phyloP scores from a whole-genome alignment of 2,113 vertebrate genomes.

The Dromas ardeola region DNA sequence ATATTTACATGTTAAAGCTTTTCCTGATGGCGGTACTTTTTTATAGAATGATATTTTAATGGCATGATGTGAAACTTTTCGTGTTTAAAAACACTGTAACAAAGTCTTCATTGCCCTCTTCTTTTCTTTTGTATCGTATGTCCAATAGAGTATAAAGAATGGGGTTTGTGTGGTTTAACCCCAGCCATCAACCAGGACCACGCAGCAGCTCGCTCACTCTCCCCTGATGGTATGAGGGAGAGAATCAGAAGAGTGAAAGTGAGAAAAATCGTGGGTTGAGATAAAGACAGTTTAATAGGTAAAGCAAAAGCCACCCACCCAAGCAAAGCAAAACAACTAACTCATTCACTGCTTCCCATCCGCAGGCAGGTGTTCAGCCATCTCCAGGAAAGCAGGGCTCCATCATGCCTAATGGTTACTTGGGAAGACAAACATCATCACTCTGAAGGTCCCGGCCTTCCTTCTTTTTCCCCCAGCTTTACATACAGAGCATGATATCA shows the following conservation, averaged over 20 bases:
- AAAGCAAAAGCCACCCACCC: not conserved
- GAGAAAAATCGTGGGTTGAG: not conserved
- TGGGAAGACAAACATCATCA: not conserved
- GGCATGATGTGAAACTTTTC: not conserved
- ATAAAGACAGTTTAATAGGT: not conserved
- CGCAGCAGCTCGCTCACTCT: not conserved
- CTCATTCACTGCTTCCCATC: not conserved
- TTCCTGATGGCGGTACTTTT: not conserved
- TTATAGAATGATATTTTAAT: conserved; percentile 11
- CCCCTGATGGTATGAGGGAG: not conserved
- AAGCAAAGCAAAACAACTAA: not conserved
- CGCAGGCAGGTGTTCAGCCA: not conserved
- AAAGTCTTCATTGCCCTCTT: not conserved
- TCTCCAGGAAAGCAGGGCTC: not conserved
- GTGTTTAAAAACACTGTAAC: not conserved
- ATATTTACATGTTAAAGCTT: conserved; percentile 60
- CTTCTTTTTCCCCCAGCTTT: not conserved
- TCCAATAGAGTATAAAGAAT: not conserved
- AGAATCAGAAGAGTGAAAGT: not conserved
- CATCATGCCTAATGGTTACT: not conserved
- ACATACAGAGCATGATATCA: not conserved
- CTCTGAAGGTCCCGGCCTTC: not conserved
- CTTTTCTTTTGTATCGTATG: not conserved
- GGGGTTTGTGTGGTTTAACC: not conserved
- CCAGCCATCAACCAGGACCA: not conserved